Evolutionary conservation across 2,113 vertebrate genomes (phyloP), one percentile per base, ranked within the genome.

Genomic region (Perca schrenkii): DNA sequence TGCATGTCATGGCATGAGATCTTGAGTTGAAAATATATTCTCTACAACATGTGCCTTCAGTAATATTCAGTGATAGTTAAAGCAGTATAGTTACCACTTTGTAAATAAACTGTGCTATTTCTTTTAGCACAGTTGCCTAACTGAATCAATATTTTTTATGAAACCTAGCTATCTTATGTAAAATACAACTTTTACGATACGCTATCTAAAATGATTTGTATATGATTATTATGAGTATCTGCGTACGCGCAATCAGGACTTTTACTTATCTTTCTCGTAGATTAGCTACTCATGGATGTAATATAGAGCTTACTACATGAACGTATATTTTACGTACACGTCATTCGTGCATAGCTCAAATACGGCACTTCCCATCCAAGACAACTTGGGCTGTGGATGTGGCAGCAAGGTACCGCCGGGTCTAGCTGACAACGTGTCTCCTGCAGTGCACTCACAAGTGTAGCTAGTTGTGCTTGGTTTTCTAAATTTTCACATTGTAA

Each of bases 341-440:
- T 19, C 4, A 0, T 91, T 85, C 11, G 67, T 73, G 91, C 84
- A 88, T 92, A 17, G 47, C 72, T 40, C n/a, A 0, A 0, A 46
- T 43, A 2, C 25, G 12, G n/a, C 31, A 1, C 71, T 74, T 50
- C 58, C n/a, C 19, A 40, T 22, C 46, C 67, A 90, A 74, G 25
- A 28, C 67, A 90, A 76, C 83, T 90, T 92, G 89, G 74, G 86
- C 66, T 92, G 93, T 92, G 80, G 91, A 94, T 93, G 93, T 94
- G 93, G 93, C 92, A 93, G 77, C 67, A 10, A 5, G 10, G 50
- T 36, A 10, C 16, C 3, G 28, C 14, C 64, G 12, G 12, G 57
- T 8, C 64, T 28, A 16, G 10, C 57, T 70, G 77, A 84, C 64
- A 58, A 85, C 91, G 91, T 89, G 91, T 93, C 80, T 57, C 46